Base-by-base conservation (phyloP, 2,113 vertebrate species). In the Galeopterus variegatus region DNA sequence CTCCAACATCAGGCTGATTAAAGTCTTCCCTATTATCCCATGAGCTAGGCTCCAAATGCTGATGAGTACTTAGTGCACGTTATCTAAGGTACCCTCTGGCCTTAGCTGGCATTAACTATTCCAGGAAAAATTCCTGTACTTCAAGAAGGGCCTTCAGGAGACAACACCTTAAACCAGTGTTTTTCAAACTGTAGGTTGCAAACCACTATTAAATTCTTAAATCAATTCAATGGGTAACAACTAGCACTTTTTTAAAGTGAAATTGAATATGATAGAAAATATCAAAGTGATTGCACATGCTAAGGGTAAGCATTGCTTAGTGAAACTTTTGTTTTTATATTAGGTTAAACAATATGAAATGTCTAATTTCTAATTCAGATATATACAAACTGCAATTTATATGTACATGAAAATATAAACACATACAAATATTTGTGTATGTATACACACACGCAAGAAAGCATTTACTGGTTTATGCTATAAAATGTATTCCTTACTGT, bases 301-400 rank as follows among this genome's bases (percentile, higher is more conserved):
- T 60, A 86, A 69, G 4, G 19, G 11, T 52, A 65, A 73, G 41
- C 36, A 70, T 48, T 81, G 0, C 89, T 89, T 86, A 85, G 28
- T 65, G 48, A 86, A 83, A 82, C 31, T 69, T 83, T 65, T 60
- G 13, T 73, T 76, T 87, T 77, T 72, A 81, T 67, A 77, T 86
- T 94, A 75, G 17, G 1, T 87, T 92, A 18, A 90, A 77, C 28
- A 95, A 84, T 73, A 90, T 62, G 45, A 86, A 96, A 87, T 65
- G 60, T 24, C 23, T 23, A 94, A 86, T 24, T 41, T 90, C 87
- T 31, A 86, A 92, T 82, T 92, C 69, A 90, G 31, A 70, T 24
- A 70, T 41, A 85, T 60, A 88, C 81, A 93, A 92, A 31, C 8
- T 58, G 2, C 1, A 92, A 72, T 64, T 69, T 8, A 83, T 41